Evolutionary conservation across 2,888 invertebrate species (phyloP).

Genomic region (Noctua fimbriata): DNA sequence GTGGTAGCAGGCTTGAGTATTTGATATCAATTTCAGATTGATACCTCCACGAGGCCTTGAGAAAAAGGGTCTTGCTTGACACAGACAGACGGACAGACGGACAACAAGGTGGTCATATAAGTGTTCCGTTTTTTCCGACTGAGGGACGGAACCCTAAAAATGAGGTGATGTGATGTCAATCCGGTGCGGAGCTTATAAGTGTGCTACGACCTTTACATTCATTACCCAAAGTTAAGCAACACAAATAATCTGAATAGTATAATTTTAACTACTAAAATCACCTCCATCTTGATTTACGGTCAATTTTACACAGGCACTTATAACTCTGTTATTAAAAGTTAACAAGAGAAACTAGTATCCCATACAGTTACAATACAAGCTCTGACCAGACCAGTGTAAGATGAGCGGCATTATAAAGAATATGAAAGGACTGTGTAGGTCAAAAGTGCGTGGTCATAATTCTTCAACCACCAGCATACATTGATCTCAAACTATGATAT

Average conservation of each 20-base stretch:
- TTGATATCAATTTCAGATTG: no score
- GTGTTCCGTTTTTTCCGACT: no score
- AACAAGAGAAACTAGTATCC: slow-evolving; percentile 77
- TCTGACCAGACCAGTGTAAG: slow-evolving; percentile 71
- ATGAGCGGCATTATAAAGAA: slow-evolving; percentile 73
- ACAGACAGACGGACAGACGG: no score
- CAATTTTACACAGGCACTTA: slow-evolving; percentile 42
- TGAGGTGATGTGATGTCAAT: not conserved
- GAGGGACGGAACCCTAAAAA: no score
- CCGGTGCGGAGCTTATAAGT: not conserved
- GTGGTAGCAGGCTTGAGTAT: no score
- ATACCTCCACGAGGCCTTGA: no score
- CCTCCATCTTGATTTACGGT: slow-evolving; percentile 48
- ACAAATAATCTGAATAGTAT: slow-evolving; percentile 22
- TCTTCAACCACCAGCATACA: slow-evolving; percentile 70
- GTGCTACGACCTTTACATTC: not conserved
- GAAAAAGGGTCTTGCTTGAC: no score
- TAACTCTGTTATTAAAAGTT: slow-evolving; percentile 75
- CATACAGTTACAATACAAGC: slow-evolving; percentile 76
- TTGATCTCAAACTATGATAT: slow-evolving; percentile 67
- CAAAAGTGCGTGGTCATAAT: slow-evolving; percentile 76
- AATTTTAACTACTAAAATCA: slow-evolving; percentile 42
- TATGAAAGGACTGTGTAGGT: slow-evolving; percentile 72
- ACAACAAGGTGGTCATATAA: no score
- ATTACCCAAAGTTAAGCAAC: not conserved